Base-by-base conservation (phyloP, 2,113 vertebrate species). In the Romanogobio albipinnatus region DNA sequence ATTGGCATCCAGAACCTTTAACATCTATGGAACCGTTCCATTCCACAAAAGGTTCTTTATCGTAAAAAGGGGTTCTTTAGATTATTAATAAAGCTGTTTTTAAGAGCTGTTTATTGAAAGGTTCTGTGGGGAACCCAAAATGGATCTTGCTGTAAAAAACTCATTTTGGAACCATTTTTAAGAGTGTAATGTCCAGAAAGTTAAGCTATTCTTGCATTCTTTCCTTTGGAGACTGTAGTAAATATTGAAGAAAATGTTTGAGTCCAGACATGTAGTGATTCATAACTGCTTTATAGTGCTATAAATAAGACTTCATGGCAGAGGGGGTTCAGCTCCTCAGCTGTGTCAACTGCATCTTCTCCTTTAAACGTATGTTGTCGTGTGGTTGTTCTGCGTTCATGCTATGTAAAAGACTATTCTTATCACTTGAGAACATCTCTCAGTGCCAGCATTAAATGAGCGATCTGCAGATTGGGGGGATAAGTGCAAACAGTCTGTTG, bases 401-500 rank as follows among this genome's bases (percentile, higher is more conserved):
- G 68, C 14, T 8, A 39, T n/a, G 56, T 58, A 76, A 73, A 84
- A 43, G 4, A n/a, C 73, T 82, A 59, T 68, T 79, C 73, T 85
- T 86, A 86, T 86, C 79, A 81, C 76, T 59, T 81, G 74, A 74
- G 68, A 85, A 75, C 24, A 62, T 80, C 56, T 87, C 75, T 15
- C 5, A 26, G 5, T 61, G 47, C 66, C 59, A 83, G 43, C 13
- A 61, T 75, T 68, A 66, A 43, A 78, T 75, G 36, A 82, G 19
- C 26, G 66, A 70, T 85, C 83, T 76, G 58, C 74, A 74, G 80
- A 85, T 83, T 83, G 62, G 24, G 22, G 24, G 22, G 17, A 22
- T 70, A 24, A 82, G 76, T 75, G 43, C 49, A 43, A 51, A 74
- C 84, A 76, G 79, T 36, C 80, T 73, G 53, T 33, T 56, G 68